phyloP scores from a whole-genome alignment of 2,113 vertebrate genomes.

The Charadrius vociferus region DNA sequence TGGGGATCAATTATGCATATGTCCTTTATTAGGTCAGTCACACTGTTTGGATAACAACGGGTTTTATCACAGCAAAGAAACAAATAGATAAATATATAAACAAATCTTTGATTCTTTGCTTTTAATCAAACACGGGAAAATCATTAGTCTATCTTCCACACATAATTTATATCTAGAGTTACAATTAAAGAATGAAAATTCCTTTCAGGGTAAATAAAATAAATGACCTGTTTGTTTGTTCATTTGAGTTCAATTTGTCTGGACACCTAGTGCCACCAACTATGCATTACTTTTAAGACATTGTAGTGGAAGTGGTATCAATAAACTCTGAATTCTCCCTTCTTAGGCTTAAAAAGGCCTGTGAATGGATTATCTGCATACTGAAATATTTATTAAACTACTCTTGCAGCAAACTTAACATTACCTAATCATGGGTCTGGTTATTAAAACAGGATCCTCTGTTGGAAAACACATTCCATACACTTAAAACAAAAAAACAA shows the following conservation, averaged over 20 bases:
- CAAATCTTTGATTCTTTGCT: conserved; percentile 26
- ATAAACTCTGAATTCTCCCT: background rate
- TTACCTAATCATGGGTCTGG: background rate
- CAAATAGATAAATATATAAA: conserved; percentile 49
- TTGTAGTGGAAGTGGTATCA: background rate
- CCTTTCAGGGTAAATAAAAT: conserved; percentile 33
- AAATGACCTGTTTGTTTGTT: background rate
- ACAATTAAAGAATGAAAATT: conserved; percentile 45
- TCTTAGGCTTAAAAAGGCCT: background rate
- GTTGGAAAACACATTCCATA: background rate
- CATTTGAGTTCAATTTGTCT: background rate
- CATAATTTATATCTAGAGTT: background rate
- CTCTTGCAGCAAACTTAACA: background rate
- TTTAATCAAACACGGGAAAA: conserved; percentile 55
- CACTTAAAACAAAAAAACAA: background rate
- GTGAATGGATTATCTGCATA: conserved; percentile 4
- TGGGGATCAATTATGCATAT: conserved; percentile 35
- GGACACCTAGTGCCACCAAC: background rate
- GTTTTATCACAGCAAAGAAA: conserved; percentile 33
- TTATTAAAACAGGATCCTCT: background rate
- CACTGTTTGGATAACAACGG: conserved; percentile 25
- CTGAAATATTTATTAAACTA: conserved; percentile 19
- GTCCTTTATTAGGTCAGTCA: conserved; percentile 27
- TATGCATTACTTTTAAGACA: background rate
- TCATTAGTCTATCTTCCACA: conserved; percentile 18